Base-by-base conservation (phyloP, 1,140 invertebrate species). In the Akabosia matsudoensis region DNA sequence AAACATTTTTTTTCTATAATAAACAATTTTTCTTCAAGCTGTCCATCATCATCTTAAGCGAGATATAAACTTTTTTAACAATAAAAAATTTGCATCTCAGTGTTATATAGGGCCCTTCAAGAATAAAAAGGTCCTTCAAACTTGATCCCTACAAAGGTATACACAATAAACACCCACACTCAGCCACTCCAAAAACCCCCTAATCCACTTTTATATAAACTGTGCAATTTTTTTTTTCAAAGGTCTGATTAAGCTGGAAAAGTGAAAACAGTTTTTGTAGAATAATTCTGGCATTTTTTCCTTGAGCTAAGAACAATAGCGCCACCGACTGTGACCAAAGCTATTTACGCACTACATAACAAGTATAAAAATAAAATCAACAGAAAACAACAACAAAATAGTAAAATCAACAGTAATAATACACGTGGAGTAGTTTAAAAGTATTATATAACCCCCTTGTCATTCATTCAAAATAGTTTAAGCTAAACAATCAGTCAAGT, bases 61-160 rank as follows among this genome's bases (percentile, higher is more conserved):
- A n/a, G n/a, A n/a, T n/a, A n/a, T n/a, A n/a, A n/a, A n/a, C 37
- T 45, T 45, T 45, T 45, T 45, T 24, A 61, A 61, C 10, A 61
- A 24, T n/a, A 61, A 61, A 61, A 61, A 61, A 61, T 30, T 67
- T 67, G 24, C 61, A 67, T 67, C 61, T 31, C 61, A 61, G 18
- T 18, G 54, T 56, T 56, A 45, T 45, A 7, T 10, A 45, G 37
- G 37, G 37, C 37, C n/a, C n/a, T n/a, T n/a, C n/a, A n/a, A n/a
- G n/a, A n/a, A n/a, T 45, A 45, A 45, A 45, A 45, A 45, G 37
- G 37, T 56, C n/a, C 24, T 56, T 56, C 24, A 13, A n/a, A 7
- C 54, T 16, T 10, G 10, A 24, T 56, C n/a, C 18, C 37, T 45
- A 18, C 37, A 45, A 18, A 45, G 18, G 37, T 45, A 45, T 45